Conservation (phyloP, 2,888 invertebrate genomes). For the Lasius fuliginosus region DNA sequence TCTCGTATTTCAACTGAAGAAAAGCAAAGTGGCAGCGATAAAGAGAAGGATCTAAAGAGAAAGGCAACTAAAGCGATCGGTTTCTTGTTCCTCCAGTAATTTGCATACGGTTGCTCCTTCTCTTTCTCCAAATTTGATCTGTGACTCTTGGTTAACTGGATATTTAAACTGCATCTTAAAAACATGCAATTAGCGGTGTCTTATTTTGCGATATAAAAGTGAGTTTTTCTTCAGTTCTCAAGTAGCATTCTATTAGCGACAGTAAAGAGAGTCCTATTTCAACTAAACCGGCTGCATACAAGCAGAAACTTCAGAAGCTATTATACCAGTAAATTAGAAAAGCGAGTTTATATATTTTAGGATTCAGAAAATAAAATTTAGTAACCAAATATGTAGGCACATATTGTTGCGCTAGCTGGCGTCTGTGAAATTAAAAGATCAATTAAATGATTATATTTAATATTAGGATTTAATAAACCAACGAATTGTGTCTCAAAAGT, state of each 20-base stretch:
- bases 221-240: background rate
- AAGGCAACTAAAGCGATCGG: background rate
- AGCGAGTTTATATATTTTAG: background rate
- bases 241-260: background rate
- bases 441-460: background rate
- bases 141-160: background rate
- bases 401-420: background rate
- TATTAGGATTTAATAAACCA: background rate
- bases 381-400: background rate
- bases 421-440: background rate
- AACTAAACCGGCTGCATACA: background rate
- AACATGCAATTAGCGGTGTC: background rate
- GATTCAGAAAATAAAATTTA: background rate
- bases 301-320: background rate
- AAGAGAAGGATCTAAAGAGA: background rate
- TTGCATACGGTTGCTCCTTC: background rate
- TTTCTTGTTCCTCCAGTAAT: slow-evolving; percentile 28
- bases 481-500: slow-evolving; percentile 6
- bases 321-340: background rate
- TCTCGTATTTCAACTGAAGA: slow-evolving; percentile 9
- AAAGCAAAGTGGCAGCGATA: background rate
- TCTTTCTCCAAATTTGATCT: slow-evolving; percentile 11
- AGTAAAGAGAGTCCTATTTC: background rate
- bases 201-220: background rate
- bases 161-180: slow-evolving; percentile 14